Base-by-base conservation (phyloP, 64 coral and sea anemone species). In the Cladopsammia gracilis region DNA sequence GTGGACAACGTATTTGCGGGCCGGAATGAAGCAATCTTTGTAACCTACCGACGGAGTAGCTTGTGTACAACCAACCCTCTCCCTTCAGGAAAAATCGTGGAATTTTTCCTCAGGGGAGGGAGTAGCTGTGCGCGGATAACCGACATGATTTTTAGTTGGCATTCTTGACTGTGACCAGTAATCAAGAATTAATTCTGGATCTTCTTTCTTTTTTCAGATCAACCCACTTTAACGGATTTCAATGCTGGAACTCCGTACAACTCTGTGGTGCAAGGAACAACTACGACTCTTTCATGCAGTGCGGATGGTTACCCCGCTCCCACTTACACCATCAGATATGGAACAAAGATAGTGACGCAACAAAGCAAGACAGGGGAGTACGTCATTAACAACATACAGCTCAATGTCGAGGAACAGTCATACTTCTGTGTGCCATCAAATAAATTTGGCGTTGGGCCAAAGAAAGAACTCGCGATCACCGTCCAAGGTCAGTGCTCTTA, bases 271-370 rank as follows among this genome's bases (percentile, higher is more conserved):
- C 45, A 48, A 22, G 77, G 77, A 44, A 73, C 54, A 47, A 13
- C 20, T 6, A 82, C 59, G 11, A 82, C 83, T 22, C 52, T 96
- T 51, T 73, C 60, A 5, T 95, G 94, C 71, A 78, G 65, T 68
- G 74, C 94, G 43, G 81, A 95, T 73, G 94, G 94, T 2, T 95
- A 82, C 16, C 94, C 94, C 24, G 47, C 51, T 72, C 94, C 94
- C 6, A 75, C 64, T 6, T 96, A 93, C 73, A 93, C 47, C 15
- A 82, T 96, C 34, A 34, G 34, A 34, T 2, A 34, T 2, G 34
- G 34, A 2, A 0, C 48, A 89, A 62, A 51, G 75, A 88, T 43
- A 43, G 62, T 25, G 19, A 16, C 44, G 80, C 76, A 47, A 10
- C n/a, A 18, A 34, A 61, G 11, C 60, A 20, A 25, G n/a, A 25